Conservation (phyloP, 2,113 vertebrate genomes). For the Labrus mixtus region DNA sequence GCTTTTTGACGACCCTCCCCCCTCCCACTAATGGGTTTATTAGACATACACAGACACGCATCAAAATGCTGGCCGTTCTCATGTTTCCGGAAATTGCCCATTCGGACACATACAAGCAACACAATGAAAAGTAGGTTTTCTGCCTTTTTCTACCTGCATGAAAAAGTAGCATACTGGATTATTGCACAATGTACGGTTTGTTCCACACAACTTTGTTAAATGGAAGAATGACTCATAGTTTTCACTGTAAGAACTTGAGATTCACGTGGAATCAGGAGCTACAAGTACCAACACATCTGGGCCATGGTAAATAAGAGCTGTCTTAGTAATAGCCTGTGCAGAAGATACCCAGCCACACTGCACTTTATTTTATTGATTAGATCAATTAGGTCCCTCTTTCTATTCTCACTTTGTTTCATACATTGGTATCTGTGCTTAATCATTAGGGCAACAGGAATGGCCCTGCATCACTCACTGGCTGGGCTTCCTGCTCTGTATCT, state of each 20-base stretch:
- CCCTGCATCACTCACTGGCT: background rate
- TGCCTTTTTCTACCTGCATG: conserved; percentile 5
- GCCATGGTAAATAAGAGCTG: conserved; percentile 37
- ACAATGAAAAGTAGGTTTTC: conserved; percentile 2
- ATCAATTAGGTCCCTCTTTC: conserved; percentile 23
- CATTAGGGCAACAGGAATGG: background rate
- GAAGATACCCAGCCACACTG: conserved; percentile 20
- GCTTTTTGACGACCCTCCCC: background rate
- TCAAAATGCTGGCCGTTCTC: conserved; percentile 7
- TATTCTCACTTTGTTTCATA: conserved; percentile 33
- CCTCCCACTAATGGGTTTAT: conserved; percentile 1
- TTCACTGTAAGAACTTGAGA: conserved; percentile 6
- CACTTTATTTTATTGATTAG: conserved; percentile 64
- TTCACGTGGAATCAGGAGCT: background rate
- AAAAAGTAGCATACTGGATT: conserved; percentile 29
- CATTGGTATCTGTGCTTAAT: conserved; percentile 17
- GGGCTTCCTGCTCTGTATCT: background rate
- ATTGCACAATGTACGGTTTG: background rate
- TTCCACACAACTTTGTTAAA: background rate
- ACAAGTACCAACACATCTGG: conserved; percentile 46
- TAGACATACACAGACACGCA: background rate
- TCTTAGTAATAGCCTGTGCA: conserved; percentile 27
- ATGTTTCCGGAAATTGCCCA: conserved; percentile 45
- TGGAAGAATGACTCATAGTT: conserved; percentile 13
- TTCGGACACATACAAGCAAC: background rate